Conservation (phyloP, 2,888 invertebrate species). For the Drosophila phalerata region DNA sequence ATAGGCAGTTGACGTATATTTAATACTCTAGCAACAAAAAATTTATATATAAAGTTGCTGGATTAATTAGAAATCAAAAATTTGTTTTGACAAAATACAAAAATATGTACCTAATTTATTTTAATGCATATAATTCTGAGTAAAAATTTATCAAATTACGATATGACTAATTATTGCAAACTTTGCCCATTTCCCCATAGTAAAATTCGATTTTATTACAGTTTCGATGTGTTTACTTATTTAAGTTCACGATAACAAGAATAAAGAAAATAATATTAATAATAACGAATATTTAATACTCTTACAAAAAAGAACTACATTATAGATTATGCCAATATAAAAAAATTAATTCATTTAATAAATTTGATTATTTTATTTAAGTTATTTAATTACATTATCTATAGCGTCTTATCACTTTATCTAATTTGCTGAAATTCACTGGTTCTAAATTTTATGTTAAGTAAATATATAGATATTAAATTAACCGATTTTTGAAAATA, state of each 20-base stretch:
- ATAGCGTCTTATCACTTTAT: no score
- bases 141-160: background rate
- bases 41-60: no score
- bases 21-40: no score
- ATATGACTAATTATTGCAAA: background rate
- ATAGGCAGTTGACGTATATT: no score
- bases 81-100: no score
- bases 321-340: background rate
- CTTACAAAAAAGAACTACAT: background rate
- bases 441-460: no score
- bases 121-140: background rate
- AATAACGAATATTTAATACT: background rate
- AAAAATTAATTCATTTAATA: no score
- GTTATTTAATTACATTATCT: background rate
- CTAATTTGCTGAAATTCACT: background rate
- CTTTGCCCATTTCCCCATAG: background rate
- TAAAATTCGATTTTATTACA: slow-evolving; percentile 2
- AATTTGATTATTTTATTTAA: no score
- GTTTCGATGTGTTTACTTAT: background rate
- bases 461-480: no score
- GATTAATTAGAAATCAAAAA: no score
- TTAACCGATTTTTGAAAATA: no score
- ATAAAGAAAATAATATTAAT: background rate
- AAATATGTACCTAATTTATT: no score
- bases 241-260: slow-evolving; percentile 6